phyloP scores from a whole-genome alignment of 2,797 vertebrate genomes.

The Salmo trutta region DNA sequence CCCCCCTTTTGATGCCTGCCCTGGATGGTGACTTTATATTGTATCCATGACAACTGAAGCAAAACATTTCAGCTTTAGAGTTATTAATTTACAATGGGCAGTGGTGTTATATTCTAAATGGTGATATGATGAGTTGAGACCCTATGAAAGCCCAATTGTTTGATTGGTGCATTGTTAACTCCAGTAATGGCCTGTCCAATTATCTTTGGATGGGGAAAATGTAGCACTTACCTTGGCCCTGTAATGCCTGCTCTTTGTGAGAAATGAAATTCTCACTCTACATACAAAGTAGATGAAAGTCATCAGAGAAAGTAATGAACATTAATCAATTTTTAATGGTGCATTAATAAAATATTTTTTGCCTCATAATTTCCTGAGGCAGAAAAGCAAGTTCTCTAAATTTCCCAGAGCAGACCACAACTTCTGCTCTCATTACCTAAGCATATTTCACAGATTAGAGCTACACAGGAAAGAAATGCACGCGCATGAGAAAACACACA shows the following conservation, averaged over 20 bases:
- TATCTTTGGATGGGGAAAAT: constrained; percentile 35
- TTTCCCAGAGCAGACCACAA: constrained; percentile 37
- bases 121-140: constrained; percentile 18
- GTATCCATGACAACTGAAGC: background rate
- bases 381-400: constrained; percentile 34
- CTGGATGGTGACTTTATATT: background rate
- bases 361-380: constrained; percentile 58
- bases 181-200: constrained; percentile 19
- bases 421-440: constrained; percentile 48
- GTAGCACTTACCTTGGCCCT: constrained; percentile 30
- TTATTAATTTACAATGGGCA: background rate
- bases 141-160: constrained; percentile 7
- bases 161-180: constrained; percentile 28
- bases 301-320: constrained; percentile 67
- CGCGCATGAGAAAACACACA: background rate
- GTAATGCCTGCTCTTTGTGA: constrained; percentile 41
- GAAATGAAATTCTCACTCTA: constrained; percentile 49
- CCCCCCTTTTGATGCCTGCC: background rate
- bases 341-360: constrained; percentile 71
- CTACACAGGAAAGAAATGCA: constrained; percentile 19
- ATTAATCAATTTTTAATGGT: constrained; percentile 69
- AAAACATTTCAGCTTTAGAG: background rate
- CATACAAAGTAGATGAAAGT: constrained; percentile 61
- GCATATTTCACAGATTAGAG: constrained; percentile 28
- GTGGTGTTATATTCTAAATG: constrained; percentile 16